These are phyloP conservation scores for Machaerirhynchus nigripectus DNA, from an alignment of 2,113 vertebrate species.

Conservation along the genomic window DNA sequence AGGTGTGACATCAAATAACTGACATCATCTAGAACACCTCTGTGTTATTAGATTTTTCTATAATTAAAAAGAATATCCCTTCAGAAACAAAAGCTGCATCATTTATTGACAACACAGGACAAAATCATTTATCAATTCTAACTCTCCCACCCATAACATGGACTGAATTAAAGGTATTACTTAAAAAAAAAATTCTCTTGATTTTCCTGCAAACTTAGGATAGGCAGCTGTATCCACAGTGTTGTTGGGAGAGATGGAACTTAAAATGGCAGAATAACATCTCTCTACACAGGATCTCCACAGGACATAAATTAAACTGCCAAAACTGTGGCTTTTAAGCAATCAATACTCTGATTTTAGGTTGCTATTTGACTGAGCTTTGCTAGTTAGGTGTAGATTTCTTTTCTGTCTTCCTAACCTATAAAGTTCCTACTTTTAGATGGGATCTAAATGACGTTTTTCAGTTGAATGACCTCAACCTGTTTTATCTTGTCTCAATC, in stretches of 20 bases:
- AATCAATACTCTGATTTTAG: background rate
- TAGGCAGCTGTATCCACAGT: background rate
- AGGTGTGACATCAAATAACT: background rate
- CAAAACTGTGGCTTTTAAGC: background rate
- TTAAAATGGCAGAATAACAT: background rate
- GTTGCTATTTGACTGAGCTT: background rate
- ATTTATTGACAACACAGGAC: background rate
- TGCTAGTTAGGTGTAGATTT: background rate
- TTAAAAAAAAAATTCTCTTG: background rate
- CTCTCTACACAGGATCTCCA: background rate
- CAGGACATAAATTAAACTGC: background rate
- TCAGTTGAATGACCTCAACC: background rate
- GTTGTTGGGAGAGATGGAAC: background rate
- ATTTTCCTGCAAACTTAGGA: background rate
- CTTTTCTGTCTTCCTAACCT: background rate
- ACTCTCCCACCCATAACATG: background rate
- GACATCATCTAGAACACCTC: background rate
- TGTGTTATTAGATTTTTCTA: background rate
- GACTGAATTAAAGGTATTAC: background rate
- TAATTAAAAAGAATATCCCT: background rate
- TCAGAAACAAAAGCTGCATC: background rate
- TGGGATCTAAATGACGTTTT: background rate
- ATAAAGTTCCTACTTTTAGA: background rate
- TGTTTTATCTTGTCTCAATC: background rate
- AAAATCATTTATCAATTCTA: background rate